phyloP scores from a whole-genome alignment of 2,113 vertebrate genomes.

The Hemicordylus capensis region DNA sequence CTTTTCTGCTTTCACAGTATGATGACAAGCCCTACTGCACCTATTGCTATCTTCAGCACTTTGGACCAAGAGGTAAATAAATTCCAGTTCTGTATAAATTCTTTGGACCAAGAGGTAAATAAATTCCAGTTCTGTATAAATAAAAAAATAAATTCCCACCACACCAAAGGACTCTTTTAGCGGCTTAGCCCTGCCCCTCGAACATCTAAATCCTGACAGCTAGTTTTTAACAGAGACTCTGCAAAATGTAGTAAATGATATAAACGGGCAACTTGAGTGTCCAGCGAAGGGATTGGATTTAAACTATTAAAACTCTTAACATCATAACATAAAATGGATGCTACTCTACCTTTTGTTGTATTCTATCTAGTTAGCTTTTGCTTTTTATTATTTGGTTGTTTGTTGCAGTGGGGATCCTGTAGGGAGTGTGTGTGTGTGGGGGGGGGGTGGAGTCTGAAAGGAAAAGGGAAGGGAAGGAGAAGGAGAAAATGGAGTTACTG shows the following conservation, averaged over 20 bases:
- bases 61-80: slow-evolving; percentile 82
- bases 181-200: too few species aligned
- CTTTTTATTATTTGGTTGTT: too few species aligned
- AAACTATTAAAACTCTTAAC: not conserved
- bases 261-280: too few species aligned
- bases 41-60: slow-evolving; percentile 80
- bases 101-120: slow-evolving; percentile 84
- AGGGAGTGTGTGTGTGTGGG: too few species aligned
- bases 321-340: not conserved
- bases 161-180: not conserved
- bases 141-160: too few species aligned
- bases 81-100: not conserved
- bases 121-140: not conserved
- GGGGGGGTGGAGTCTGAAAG: too few species aligned
- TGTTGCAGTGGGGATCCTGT: too few species aligned
- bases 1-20: slow-evolving; percentile 73
- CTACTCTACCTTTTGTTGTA: not conserved
- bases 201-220: not conserved
- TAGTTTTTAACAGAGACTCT: not conserved
- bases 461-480: too few species aligned
- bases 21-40: slow-evolving; percentile 83
- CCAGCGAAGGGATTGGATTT: not conserved
- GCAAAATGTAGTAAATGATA: not conserved
- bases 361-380: too few species aligned
- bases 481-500: too few species aligned